A percentile compares a stretch with the other conserved stretches of the same genome.
These are phyloP conservation scores for Chrysopilus asiliformis DNA, from an alignment of 2,888 invertebrate species.

Conservation along the genomic window DNA sequence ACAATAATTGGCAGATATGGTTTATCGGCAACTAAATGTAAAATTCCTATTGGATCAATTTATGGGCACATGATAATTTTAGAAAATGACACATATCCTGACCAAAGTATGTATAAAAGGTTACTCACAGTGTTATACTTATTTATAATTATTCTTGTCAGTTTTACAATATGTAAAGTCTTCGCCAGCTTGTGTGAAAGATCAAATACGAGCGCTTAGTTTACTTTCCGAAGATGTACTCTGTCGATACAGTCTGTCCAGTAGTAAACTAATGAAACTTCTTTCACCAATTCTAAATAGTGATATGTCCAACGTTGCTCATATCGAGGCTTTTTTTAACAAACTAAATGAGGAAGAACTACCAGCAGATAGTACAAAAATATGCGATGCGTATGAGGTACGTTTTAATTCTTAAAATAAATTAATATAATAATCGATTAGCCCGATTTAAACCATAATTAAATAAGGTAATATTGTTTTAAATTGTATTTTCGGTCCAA, in stretches of 20 bases:
- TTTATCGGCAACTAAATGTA: slow-evolving; percentile 78
- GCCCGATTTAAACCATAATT: too few relatives aligned
- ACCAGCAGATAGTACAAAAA: slow-evolving; percentile 37
- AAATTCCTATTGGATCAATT: slow-evolving; percentile 85
- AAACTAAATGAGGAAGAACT: slow-evolving; percentile 46
- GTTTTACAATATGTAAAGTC: slow-evolving; percentile 22
- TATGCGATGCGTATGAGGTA: slow-evolving; percentile 41
- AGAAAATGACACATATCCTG: slow-evolving; percentile 42
- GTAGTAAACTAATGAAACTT: slow-evolving; percentile 68
- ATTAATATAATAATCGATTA: neutral
- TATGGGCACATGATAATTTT: slow-evolving; percentile 79
- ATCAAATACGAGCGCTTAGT: slow-evolving; percentile 50
- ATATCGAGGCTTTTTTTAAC: slow-evolving; percentile 71
- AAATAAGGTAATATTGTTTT: too few relatives aligned
- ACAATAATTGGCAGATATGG: slow-evolving; percentile 86
- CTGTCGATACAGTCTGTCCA: slow-evolving; percentile 69
- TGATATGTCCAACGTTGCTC: slow-evolving; percentile 69
- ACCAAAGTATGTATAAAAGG: slow-evolving; percentile 19
- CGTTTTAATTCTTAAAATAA: slow-evolving; percentile 11
- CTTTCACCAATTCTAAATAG: slow-evolving; percentile 63
- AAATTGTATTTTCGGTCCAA: too few relatives aligned
- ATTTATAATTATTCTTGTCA: neutral
- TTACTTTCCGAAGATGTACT: slow-evolving; percentile 67
- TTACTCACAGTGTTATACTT: neutral
- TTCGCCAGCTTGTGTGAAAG: slow-evolving; percentile 26